These are phyloP conservation scores for Pocillopora verrucosa DNA, from an alignment of 64 coral and sea anemone genomes.

Conservation along the genomic window DNA sequence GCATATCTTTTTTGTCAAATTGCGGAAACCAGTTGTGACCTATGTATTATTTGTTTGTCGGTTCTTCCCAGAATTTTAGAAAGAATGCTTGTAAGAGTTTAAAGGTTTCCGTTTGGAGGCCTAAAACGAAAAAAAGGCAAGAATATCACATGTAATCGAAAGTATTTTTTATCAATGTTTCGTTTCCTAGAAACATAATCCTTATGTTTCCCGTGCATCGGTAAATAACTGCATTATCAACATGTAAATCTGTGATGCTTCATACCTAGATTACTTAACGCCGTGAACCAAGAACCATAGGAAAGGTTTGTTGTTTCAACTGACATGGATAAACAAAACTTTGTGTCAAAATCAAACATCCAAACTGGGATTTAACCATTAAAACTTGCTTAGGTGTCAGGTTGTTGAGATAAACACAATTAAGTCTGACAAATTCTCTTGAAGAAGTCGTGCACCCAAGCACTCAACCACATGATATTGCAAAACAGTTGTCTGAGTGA, in stretches of 20 bases:
- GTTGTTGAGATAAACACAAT: background rate
- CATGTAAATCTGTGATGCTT: background rate
- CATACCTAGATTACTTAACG: background rate
- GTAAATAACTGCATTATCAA: background rate
- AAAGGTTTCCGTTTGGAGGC: background rate
- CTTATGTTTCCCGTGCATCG: background rate
- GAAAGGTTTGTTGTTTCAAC: background rate
- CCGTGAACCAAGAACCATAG: background rate
- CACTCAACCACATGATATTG: background rate
- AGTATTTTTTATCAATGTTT: background rate
- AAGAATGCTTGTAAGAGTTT: background rate
- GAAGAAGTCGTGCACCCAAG: background rate
- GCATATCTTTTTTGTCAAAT: background rate
- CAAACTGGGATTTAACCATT: background rate
- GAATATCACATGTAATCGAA: background rate
- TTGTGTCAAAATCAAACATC: constrained; percentile 12
- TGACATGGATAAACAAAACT: background rate
- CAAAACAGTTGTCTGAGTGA: background rate
- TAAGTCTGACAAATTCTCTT: background rate
- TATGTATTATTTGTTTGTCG: background rate
- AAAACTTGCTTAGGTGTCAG: background rate
- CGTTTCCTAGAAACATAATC: background rate
- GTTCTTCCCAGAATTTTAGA: background rate
- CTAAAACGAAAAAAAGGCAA: background rate
- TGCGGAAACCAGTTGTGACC: background rate